A percentile compares a stretch with the other conserved stretches of the same genome.
Conservation (phyloP, 2,888 invertebrate genomes). For the Drosophila birchii region DNA sequence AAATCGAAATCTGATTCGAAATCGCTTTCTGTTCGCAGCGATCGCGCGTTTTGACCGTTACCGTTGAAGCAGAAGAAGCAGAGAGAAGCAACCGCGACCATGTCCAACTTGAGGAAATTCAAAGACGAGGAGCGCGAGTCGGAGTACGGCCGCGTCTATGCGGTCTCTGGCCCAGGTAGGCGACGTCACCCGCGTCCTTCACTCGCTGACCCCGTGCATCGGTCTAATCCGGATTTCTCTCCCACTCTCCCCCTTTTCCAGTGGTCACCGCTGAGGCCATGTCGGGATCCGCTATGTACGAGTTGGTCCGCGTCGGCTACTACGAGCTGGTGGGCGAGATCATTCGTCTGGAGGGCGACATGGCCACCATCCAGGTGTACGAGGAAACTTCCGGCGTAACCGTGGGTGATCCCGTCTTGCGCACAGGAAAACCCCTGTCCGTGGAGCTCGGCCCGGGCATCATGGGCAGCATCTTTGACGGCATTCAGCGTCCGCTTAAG, state of each 20-base stretch:
- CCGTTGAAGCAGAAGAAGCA: slow-evolving; percentile 37
- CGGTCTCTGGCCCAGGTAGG: slow-evolving; percentile 98
- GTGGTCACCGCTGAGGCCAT: slow-evolving; percentile 99
- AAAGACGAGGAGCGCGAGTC: slow-evolving; percentile 92
- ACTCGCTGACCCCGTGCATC: slow-evolving; percentile 22
- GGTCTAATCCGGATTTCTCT: slow-evolving; percentile 13
- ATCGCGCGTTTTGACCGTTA: slow-evolving; percentile 53
- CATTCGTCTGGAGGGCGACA: slow-evolving; percentile 99
- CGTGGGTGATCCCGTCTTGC: slow-evolving; percentile 98
- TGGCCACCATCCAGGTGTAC: slow-evolving; percentile 99
- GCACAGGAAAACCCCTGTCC: slow-evolving; percentile 99
- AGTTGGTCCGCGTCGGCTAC: slow-evolving; percentile 99
- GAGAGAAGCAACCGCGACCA: slow-evolving; percentile 59
- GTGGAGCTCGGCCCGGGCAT: slow-evolving; percentile 99
- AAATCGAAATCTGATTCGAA: slow-evolving; percentile 3
- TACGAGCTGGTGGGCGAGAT: slow-evolving; percentile 99
- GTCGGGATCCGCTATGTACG: slow-evolving; percentile 99
- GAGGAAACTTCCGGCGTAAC: slow-evolving; percentile 99
- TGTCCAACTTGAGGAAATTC: slow-evolving; percentile 78
- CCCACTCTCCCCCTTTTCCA: slow-evolving; percentile 83
- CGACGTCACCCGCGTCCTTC: slow-evolving; percentile 55
- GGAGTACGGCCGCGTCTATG: slow-evolving; percentile 96
- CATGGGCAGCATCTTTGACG: slow-evolving; percentile 99
- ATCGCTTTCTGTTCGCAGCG: slow-evolving; percentile 37
- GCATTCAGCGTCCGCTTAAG: slow-evolving; percentile 98